These are phyloP conservation scores for Pyrrhia umbra DNA, from an alignment of 2,888 invertebrate genomes.

Conservation along the genomic window DNA sequence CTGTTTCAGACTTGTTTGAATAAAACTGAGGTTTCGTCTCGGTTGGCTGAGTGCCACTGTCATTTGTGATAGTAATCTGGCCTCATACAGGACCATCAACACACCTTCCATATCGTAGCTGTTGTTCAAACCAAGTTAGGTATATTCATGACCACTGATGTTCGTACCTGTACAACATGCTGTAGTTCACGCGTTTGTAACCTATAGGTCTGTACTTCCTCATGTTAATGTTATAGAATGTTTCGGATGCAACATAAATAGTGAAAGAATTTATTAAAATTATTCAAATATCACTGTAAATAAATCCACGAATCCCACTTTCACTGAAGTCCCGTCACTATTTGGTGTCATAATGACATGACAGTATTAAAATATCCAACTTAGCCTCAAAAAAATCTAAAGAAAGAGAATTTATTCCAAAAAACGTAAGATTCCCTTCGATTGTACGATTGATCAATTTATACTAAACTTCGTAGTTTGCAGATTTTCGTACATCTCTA, in stretches of 20 bases:
- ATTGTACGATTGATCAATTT: too few species aligned
- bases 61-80: slow-evolving; percentile 60
- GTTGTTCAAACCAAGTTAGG: slow-evolving; percentile 23
- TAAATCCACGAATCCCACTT: background rate
- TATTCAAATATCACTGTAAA: slow-evolving; percentile 5
- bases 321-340: background rate
- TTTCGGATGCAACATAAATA: too few species aligned
- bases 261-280: background rate
- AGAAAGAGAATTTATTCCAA: background rate
- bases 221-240: slow-evolving; percentile 15
- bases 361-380: background rate
- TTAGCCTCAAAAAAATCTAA: background rate
- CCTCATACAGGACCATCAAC: slow-evolving; percentile 50
- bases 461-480: too few species aligned
- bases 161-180: slow-evolving; percentile 26
- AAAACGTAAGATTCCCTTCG: background rate
- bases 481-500: too few species aligned
- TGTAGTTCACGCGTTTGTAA: slow-evolving; percentile 13
- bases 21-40: slow-evolving; percentile 43
- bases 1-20: slow-evolving; percentile 41
- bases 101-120: slow-evolving; percentile 11
- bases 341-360: background rate
- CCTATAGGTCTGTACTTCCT: slow-evolving; percentile 6
- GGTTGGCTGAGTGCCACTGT: slow-evolving; percentile 54
- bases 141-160: slow-evolving; percentile 7